phyloP scores from a whole-genome alignment of 2,113 vertebrate species.

The Mirounga angustirostris region DNA sequence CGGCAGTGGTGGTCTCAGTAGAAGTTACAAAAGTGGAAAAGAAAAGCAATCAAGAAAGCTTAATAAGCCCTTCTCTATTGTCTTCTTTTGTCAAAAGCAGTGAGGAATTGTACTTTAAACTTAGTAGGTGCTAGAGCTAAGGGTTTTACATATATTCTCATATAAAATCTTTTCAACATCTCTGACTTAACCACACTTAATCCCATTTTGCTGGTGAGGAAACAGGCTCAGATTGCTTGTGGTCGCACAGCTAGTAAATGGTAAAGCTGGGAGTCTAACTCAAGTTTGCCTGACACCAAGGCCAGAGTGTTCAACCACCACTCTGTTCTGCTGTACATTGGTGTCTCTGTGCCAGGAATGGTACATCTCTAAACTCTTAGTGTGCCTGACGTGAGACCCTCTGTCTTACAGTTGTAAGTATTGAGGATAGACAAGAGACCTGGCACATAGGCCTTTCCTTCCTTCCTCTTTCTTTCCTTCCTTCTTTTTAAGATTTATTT shows the following conservation, averaged over 20 bases:
- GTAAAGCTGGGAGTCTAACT: neutral
- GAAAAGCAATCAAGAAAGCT: neutral
- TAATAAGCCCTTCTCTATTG: neutral
- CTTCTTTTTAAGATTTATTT: too few relatives aligned
- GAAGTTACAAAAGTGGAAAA: neutral
- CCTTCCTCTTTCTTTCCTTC: too few relatives aligned
- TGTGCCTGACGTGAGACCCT: neutral
- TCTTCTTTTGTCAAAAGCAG: neutral
- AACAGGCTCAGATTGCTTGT: neutral
- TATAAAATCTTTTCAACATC: neutral
- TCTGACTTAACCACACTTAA: neutral
- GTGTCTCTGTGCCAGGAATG: neutral
- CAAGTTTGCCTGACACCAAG: neutral
- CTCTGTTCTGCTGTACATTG: neutral
- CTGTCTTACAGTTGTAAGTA: neutral
- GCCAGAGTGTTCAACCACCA: neutral
- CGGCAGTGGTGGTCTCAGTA: neutral
- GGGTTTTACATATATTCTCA: neutral
- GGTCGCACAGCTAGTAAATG: neutral
- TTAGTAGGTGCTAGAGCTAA: neutral
- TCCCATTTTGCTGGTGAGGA: neutral
- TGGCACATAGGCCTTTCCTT: neutral
- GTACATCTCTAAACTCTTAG: neutral
- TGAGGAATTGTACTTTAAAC: neutral
- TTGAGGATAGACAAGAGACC: neutral